Evolutionary conservation across 2,888 invertebrate species (phyloP).

Genomic region (Idaea straminata): DNA sequence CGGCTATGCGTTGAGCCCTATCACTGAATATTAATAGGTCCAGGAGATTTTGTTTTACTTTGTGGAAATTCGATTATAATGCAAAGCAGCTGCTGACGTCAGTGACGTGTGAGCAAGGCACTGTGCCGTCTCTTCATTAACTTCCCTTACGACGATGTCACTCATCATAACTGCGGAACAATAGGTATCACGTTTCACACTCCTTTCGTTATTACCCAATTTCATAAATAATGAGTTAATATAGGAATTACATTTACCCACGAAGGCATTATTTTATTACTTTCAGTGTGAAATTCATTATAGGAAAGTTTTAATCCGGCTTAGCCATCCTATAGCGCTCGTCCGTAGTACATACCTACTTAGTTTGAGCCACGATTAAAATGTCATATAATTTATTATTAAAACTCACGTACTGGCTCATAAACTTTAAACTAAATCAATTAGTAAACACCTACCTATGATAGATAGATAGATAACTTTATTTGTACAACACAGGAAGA

Average conservation of each 20-base stretch:
- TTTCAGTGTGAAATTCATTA: slow-evolving; percentile 41
- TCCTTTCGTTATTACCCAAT: not conserved
- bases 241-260: not conserved
- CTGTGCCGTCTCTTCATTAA: not conserved
- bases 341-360: slow-evolving; percentile 32
- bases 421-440: slow-evolving; percentile 9
- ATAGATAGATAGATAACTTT: too few species aligned
- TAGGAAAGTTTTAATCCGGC: slow-evolving; percentile 45
- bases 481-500: too few species aligned
- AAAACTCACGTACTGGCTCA: slow-evolving; percentile 33
- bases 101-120: slow-evolving; percentile 15
- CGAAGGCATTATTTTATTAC: slow-evolving; percentile 29
- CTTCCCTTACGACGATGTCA: not conserved
- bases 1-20: slow-evolving; percentile 75
- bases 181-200: not conserved
- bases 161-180: not conserved
- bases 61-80: slow-evolving; percentile 77
- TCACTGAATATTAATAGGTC: slow-evolving; percentile 77
- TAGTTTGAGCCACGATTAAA: slow-evolving; percentile 34
- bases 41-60: slow-evolving; percentile 78
- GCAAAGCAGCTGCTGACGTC: slow-evolving; percentile 66
- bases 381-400: slow-evolving; percentile 38
- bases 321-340: slow-evolving; percentile 25
- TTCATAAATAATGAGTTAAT: slow-evolving; percentile 1
- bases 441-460: not conserved